Percentiles rank a stretch among this genome's conserved stretches.
These are phyloP conservation scores for Heliothis subflexa DNA, from an alignment of 1,140 invertebrate genomes.

Conservation along the genomic window DNA sequence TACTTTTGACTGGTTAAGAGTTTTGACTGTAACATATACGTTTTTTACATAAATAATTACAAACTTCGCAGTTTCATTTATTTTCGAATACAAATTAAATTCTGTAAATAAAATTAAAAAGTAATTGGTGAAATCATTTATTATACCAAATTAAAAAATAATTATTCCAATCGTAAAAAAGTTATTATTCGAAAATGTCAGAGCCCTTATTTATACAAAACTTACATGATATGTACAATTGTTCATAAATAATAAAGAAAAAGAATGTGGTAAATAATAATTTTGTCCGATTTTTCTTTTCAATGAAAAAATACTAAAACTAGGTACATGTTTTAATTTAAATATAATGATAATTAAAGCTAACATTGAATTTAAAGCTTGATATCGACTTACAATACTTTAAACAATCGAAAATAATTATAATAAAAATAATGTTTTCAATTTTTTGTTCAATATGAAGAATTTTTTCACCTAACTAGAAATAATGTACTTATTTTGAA, in stretches of 20 bases:
- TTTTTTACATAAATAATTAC: not conserved
- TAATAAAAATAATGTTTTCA: constrained; percentile 49
- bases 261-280: constrained; percentile 30
- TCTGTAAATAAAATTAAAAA: not conserved
- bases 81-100: not conserved
- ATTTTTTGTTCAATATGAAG: constrained; percentile 18
- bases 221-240: constrained; percentile 47
- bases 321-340: constrained; percentile 48
- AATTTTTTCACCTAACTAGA: constrained; percentile 28
- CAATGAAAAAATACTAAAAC: constrained; percentile 31
- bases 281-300: constrained; percentile 3
- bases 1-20: no score
- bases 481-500: constrained; percentile 14
- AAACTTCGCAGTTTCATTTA: not conserved
- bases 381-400: constrained; percentile 71
- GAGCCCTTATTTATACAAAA: constrained; percentile 36
- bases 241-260: constrained; percentile 32
- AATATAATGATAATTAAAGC: constrained; percentile 80
- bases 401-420: constrained; percentile 61
- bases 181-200: constrained; percentile 5
- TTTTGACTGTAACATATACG: not conserved
- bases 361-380: constrained; percentile 85
- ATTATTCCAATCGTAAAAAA: not conserved
- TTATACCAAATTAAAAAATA: constrained; percentile 1
- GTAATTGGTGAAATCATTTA: not conserved